These are phyloP conservation scores for Sternotherus odoratus DNA, from an alignment of 2,797 vertebrate species.

Conservation along the genomic window DNA sequence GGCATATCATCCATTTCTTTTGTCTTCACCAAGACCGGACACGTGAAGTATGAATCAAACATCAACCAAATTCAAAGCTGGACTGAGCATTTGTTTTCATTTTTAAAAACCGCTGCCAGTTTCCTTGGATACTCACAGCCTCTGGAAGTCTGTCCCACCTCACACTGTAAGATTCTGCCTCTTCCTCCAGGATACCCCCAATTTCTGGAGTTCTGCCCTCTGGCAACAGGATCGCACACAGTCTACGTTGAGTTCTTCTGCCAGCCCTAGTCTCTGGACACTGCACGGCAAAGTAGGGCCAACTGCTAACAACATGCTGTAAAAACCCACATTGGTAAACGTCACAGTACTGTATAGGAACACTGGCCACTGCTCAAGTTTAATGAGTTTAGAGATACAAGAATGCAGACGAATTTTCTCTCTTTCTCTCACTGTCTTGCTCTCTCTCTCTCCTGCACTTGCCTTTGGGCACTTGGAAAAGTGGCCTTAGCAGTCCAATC, in stretches of 20 bases:
- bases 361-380: background rate
- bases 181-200: background rate
- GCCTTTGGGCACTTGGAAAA: conserved; percentile 30
- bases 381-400: background rate
- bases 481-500: background rate
- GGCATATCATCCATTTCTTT: rapidly evolving
- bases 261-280: background rate
- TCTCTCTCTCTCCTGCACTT: conserved; percentile 34
- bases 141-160: background rate
- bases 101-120: background rate
- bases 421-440: conserved; percentile 2
- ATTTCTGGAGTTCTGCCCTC: background rate
- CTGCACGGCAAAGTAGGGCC: background rate
- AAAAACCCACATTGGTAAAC: background rate
- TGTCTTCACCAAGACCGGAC: background rate
- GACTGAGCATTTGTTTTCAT: background rate
- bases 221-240: background rate
- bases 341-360: rapidly evolving
- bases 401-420: conserved; percentile 52
- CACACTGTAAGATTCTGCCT: background rate
- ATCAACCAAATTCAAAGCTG: rapidly evolving
- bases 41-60: background rate
- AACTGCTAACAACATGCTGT: background rate
- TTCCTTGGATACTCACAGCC: background rate
- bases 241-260: background rate